phyloP scores from a whole-genome alignment of 2,797 vertebrate species.

The Remorina albescens region DNA sequence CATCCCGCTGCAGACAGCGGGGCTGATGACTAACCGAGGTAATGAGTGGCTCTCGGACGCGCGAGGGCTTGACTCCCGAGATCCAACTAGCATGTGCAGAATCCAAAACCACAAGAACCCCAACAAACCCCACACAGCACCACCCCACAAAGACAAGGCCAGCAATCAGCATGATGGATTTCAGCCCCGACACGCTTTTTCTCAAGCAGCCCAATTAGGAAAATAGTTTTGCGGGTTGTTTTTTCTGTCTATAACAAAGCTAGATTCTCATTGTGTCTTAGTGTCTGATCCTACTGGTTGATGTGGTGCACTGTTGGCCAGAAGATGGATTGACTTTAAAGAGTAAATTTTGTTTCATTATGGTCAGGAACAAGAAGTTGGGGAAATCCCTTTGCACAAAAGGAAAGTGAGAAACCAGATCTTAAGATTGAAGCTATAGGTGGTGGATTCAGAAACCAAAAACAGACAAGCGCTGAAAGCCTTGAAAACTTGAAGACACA shows the following conservation, averaged over 20 bases:
- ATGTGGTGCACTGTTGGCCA: slow-evolving; percentile 13
- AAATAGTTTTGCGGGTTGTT: slow-evolving; percentile 54
- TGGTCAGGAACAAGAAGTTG: slow-evolving; percentile 43
- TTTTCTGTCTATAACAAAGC: slow-evolving; percentile 40
- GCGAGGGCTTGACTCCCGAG: slow-evolving; percentile 65
- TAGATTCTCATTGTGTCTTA: slow-evolving; percentile 49
- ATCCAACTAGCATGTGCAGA: slow-evolving; percentile 71
- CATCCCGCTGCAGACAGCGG: slow-evolving; percentile 72
- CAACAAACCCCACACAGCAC: slow-evolving; percentile 59
- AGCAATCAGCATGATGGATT: slow-evolving; percentile 80
- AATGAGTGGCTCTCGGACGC: slow-evolving; percentile 71
- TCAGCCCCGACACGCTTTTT: slow-evolving; percentile 71
- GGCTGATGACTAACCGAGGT: slow-evolving; percentile 71
- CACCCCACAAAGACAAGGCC: slow-evolving; percentile 65
- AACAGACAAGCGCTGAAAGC: slow-evolving; percentile 34
- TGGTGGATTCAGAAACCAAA: slow-evolving; percentile 50
- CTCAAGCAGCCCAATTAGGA: slow-evolving; percentile 74
- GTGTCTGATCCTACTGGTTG: slow-evolving; percentile 20
- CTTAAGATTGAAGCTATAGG: slow-evolving; percentile 31
- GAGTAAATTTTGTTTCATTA: slow-evolving; percentile 66
- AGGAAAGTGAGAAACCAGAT: slow-evolving; percentile 65
- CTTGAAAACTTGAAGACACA: slow-evolving; percentile 33
- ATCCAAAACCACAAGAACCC: slow-evolving; percentile 73
- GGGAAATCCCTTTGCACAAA: slow-evolving; percentile 63
- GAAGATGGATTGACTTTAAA: slow-evolving; percentile 59